These are phyloP conservation scores for Tinamus major DNA, from an alignment of 2,797 vertebrate species.

Conservation along the genomic window DNA sequence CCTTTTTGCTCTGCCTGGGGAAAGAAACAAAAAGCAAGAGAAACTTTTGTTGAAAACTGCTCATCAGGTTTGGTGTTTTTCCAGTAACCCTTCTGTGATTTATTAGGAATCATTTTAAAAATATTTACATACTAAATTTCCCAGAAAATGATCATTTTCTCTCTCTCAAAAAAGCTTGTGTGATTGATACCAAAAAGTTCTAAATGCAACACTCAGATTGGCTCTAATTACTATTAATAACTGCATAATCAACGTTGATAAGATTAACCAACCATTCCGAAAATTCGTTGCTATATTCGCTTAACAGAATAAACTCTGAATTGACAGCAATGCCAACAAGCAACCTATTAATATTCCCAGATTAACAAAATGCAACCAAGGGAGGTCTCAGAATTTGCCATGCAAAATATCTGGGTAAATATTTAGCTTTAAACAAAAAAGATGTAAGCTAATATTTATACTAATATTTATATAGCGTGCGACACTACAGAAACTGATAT, in stretches of 20 bases:
- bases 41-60: neutral
- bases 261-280: constrained; percentile 43
- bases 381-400: neutral
- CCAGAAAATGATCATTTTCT: neutral
- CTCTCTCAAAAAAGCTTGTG: rapidly evolving
- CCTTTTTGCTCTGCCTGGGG: neutral
- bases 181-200: neutral
- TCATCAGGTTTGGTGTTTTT: neutral
- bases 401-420: constrained; percentile 15
- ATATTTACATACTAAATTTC: neutral
- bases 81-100: neutral
- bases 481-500: neutral
- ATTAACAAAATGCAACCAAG: constrained; percentile 3
- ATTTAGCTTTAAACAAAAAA: neutral
- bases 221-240: constrained; percentile 46
- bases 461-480: neutral
- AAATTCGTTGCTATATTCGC: neutral
- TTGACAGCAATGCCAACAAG: constrained; percentile 7
- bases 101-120: neutral
- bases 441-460: neutral
- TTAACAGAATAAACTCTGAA: constrained; percentile 12
- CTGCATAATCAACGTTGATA: constrained; percentile 25
- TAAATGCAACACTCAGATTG: neutral
- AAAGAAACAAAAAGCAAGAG: neutral
- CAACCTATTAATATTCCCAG: constrained; percentile 21